Percentiles rank a stretch among this genome's conserved stretches.
These are phyloP conservation scores for Agapostemon virescens DNA, from an alignment of 2,888 invertebrate species.

Conservation along the genomic window DNA sequence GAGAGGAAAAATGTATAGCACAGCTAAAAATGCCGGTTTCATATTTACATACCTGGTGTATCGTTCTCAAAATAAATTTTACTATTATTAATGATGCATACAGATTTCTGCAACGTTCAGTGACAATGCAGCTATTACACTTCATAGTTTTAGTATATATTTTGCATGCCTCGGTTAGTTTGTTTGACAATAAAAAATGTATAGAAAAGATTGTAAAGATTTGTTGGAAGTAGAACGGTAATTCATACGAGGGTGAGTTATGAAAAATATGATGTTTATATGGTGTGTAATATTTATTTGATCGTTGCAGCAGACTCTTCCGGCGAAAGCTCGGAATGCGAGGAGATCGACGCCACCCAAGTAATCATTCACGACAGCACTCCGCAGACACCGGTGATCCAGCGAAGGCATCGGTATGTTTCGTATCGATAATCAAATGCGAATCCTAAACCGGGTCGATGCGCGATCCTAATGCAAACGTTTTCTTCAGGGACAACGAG, in stretches of 20 bases:
- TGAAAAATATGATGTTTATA: neutral
- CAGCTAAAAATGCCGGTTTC: too few relatives aligned
- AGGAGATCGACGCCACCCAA: slow-evolving; percentile 89
- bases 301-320: slow-evolving; percentile 60
- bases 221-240: neutral
- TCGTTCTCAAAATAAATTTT: neutral
- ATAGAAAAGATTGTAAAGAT: too few relatives aligned
- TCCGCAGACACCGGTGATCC: slow-evolving; percentile 86
- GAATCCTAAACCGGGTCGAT: slow-evolving; percentile 20
- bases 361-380: slow-evolving; percentile 91
- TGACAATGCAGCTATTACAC: too few relatives aligned
- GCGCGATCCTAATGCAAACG: slow-evolving; percentile 32
- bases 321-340: slow-evolving; percentile 81
- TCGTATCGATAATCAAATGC: slow-evolving; percentile 51
- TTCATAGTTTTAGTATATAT: too few relatives aligned
- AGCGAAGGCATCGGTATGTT: slow-evolving; percentile 79
- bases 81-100: neutral
- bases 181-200: too few relatives aligned
- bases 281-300: neutral
- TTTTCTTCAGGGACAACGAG: slow-evolving; percentile 75
- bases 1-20: too few relatives aligned
- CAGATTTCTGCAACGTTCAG: too few relatives aligned
- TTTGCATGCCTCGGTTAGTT: too few relatives aligned
- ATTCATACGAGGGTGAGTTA: neutral
- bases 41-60: too few relatives aligned